Base-by-base conservation (phyloP, 2,888 invertebrate genomes). In the Chymomyza caudatula region DNA sequence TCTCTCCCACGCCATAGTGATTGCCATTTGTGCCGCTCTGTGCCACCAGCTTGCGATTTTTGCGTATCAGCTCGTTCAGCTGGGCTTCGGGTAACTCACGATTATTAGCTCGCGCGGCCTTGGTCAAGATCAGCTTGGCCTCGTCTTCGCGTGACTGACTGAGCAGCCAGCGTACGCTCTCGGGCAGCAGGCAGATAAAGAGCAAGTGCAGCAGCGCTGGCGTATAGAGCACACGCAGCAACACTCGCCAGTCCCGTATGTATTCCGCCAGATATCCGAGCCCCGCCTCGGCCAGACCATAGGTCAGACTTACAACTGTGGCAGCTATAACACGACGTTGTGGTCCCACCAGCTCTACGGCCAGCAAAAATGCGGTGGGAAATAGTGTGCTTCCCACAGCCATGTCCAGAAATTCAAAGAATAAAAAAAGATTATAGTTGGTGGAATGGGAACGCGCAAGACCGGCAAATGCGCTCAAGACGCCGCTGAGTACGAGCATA, bases 271-370 rank as follows among this genome's bases (percentile, higher is more conserved):
- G 88, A 15, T 93, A 88, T 0, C 95, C 94, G 13, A 95, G 90
- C 1, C 93, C 83, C 0, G 94, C 92, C 86, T 94, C 94, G 0
- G 95, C 95, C 29, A 94, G 78, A 0, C 95, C 93, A 76, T 94
- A 93, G 60, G 94, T 94, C 23, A 94, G 92, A 59, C 94, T 93
- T 37, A 95, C 92, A 59, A 94, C 91, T 44, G 94, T 92, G 57
- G 95, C 94, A 1, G 94, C 94, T 37, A 95, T 88, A 13, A 95
- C 94, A 53, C 96, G 92, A 67, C 93, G 93, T 70, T 93, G 92
- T 22, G 94, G 94, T 0, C 95, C 95, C 42, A 95, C 93, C 90
- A 95, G 92, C 89, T 96, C 96, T 76, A 96, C 90, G 93, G 95
- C 95, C 66, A 88, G 57, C 78, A 96, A 93, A 86, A 94, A 95